phyloP scores from a whole-genome alignment of 2,113 vertebrate species.

The Cochlearius cochlearius region DNA sequence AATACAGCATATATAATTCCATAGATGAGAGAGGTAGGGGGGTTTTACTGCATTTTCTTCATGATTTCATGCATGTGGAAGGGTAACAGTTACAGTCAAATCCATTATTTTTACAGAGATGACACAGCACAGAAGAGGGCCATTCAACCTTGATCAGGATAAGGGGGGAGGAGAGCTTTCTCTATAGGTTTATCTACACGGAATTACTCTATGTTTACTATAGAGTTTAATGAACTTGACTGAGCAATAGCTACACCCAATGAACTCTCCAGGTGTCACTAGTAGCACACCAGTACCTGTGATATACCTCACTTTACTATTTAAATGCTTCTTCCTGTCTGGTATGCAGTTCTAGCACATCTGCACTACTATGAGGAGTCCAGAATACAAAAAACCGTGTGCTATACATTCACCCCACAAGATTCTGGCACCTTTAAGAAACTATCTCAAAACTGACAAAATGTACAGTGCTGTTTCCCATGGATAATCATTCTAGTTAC shows the following conservation, averaged over 20 bases:
- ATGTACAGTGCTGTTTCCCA: neutral
- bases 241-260: neutral
- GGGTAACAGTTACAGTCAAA: neutral
- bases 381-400: neutral
- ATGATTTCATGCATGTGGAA: neutral
- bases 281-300: neutral
- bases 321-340: neutral
- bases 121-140: neutral
- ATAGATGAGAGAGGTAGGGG: fast-evolving
- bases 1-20: neutral
- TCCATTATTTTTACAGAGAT: neutral
- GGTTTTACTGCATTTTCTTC: neutral
- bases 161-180: neutral
- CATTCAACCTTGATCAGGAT: neutral
- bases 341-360: neutral
- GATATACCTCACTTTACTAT: neutral
- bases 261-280: neutral
- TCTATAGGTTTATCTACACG: neutral
- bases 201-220: neutral
- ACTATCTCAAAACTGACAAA: neutral
- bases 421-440: neutral
- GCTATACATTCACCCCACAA: fast-evolving
- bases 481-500: neutral
- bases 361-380: neutral
- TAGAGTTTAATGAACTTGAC: neutral